Conservation (phyloP, 2,113 vertebrate species). For the Xenopus borealis region DNA sequence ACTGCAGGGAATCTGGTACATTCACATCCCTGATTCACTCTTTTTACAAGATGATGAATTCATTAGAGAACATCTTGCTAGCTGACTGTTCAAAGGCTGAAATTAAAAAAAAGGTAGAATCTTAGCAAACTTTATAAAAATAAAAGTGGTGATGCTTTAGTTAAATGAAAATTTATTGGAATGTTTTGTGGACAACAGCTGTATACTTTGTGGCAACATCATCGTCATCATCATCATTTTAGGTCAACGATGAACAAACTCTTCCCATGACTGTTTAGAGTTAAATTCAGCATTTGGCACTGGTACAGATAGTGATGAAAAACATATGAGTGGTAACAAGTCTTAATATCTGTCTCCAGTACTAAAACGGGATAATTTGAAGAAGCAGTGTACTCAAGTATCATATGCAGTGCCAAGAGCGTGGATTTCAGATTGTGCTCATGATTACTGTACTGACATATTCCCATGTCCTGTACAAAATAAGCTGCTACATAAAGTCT, state of each 20-base stretch:
- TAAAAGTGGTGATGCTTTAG: too few species aligned
- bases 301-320: conserved; percentile 84
- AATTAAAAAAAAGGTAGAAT: too few species aligned
- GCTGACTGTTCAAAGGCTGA: too few species aligned
- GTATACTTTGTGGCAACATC: conserved; percentile 58
- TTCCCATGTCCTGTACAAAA: not conserved
- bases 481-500: conserved; percentile 52
- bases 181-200: conserved; percentile 8
- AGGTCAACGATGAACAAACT: conserved; percentile 65
- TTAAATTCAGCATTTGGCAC: conserved; percentile 79
- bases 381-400: conserved; percentile 72
- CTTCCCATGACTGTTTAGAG: conserved; percentile 70
- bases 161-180: too few species aligned
- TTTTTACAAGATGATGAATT: too few species aligned
- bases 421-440: conserved; percentile 52
- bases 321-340: conserved; percentile 86
- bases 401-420: conserved; percentile 70
- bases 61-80: too few species aligned
- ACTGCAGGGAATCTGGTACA: too few species aligned
- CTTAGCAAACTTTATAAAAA: too few species aligned
- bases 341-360: conserved; percentile 75
- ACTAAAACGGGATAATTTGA: conserved; percentile 74
- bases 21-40: too few species aligned
- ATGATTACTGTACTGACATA: conserved; percentile 24
- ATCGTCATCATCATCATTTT: conserved; percentile 69